These are phyloP conservation scores for Ganaspis brasiliensis DNA, from an alignment of 2,888 invertebrate genomes.

Conservation along the genomic window DNA sequence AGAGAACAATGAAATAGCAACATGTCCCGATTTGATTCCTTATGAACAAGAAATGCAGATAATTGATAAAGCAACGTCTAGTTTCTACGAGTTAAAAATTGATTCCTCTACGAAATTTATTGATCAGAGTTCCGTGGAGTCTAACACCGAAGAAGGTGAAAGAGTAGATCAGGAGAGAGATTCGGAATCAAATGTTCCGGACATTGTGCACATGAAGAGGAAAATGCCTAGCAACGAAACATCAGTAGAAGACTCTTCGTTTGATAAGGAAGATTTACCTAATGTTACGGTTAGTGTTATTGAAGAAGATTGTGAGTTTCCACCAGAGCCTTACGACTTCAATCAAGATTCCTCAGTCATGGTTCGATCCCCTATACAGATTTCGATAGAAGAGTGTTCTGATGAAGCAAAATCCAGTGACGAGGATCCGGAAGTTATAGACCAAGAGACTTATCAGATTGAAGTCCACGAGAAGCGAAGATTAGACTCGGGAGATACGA, in stretches of 20 bases:
- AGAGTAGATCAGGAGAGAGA: conserved; percentile 39
- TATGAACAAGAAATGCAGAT: conserved; percentile 70
- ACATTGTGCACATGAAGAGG: conserved; percentile 24
- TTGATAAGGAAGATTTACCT: conserved; percentile 70
- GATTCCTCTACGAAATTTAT: conserved; percentile 73
- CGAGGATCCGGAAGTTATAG: conserved; percentile 64
- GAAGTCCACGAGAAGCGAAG: conserved; percentile 73
- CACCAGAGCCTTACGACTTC: conserved; percentile 57
- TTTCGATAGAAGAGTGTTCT: conserved; percentile 79
- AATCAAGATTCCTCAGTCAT: conserved; percentile 67
- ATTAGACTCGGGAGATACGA: conserved; percentile 75
- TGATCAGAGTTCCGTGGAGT: conserved; percentile 77
- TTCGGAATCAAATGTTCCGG: conserved; percentile 26
- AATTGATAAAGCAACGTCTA: conserved; percentile 12
- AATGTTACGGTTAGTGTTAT: conserved; percentile 71
- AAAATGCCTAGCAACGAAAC: conserved; percentile 17
- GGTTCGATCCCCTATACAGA: conserved; percentile 79
- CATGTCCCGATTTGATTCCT: conserved; percentile 72
- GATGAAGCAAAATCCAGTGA: conserved; percentile 72
- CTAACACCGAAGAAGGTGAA: conserved; percentile 70
- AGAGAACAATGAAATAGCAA: conserved; percentile 74
- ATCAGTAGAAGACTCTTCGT: conserved; percentile 59
- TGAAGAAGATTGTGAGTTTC: conserved; percentile 55
- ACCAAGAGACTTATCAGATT: conserved; percentile 70
- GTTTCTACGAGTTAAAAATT: conserved; percentile 58